A percentile compares a stretch with the other conserved stretches of the same genome.
phyloP scores from a whole-genome alignment of 2,113 vertebrate species.

The Menidia beryllina region DNA sequence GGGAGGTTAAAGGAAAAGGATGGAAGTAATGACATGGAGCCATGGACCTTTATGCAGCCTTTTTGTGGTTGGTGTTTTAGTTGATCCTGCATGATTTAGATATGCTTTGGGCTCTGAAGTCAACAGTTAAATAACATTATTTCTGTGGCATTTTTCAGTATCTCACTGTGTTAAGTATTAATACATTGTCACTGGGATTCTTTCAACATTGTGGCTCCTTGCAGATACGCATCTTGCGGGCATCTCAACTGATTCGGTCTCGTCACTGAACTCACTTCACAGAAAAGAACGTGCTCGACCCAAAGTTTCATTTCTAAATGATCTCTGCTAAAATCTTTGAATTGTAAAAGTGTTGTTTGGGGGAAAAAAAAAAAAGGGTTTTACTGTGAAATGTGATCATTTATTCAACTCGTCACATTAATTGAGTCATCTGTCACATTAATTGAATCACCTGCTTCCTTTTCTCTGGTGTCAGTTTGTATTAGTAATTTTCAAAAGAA shows the following conservation, averaged over 20 bases:
- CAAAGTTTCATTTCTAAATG: constrained; percentile 8
- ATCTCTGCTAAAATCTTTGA: constrained; percentile 20
- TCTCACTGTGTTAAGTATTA: constrained; percentile 14
- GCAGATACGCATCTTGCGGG: constrained; percentile 1
- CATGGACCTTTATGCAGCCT: neutral
- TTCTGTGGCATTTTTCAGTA: constrained; percentile 2
- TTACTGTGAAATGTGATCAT: constrained; percentile 45
- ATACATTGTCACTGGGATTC: constrained; percentile 19
- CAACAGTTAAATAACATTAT: too few relatives aligned
- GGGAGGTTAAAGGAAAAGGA: constrained; percentile 3
- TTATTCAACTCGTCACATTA: constrained; percentile 34
- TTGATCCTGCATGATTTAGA: neutral
- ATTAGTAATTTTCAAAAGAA: constrained; percentile 22
- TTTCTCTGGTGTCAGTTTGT: constrained; percentile 33
- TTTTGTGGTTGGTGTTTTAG: neutral
- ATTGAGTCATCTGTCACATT: constrained; percentile 19
- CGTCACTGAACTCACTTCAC: neutral
- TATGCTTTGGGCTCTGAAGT: neutral
- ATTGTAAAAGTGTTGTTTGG: constrained; percentile 33
- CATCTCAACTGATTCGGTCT: constrained; percentile 4
- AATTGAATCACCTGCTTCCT: constrained; percentile 19
- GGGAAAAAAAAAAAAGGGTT: constrained; percentile 42
- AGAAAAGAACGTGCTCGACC: too few relatives aligned
- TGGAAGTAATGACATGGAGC: constrained; percentile 6
- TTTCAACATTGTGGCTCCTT: neutral